Percentiles rank a stretch among this genome's conserved stretches.
Evolutionary conservation across 2,113 vertebrate genomes (phyloP).

Genomic region (Euleptes europaea): DNA sequence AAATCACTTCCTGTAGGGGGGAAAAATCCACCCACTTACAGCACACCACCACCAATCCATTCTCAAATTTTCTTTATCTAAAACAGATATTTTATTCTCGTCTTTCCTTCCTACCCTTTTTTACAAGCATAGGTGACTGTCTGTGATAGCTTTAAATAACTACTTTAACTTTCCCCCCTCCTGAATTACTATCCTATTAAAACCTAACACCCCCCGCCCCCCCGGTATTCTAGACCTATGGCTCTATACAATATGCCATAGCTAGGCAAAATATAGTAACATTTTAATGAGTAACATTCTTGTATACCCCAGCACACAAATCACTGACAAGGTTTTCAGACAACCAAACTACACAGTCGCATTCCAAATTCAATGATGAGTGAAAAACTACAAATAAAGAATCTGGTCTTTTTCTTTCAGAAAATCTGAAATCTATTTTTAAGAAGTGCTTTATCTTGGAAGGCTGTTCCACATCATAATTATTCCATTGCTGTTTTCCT

Average conservation of each 20-base stretch:
- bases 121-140: slow-evolving; percentile 60
- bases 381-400: slow-evolving; percentile 12
- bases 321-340: slow-evolving; percentile 26
- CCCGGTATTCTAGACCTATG: slow-evolving; percentile 38
- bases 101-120: slow-evolving; percentile 56
- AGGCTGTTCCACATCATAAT: slow-evolving; percentile 25
- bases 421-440: slow-evolving; percentile 53
- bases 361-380: not conserved
- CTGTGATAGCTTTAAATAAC: slow-evolving; percentile 47
- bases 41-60: slow-evolving; percentile 93
- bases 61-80: slow-evolving; percentile 85
- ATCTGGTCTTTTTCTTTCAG: slow-evolving; percentile 39
- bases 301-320: slow-evolving; percentile 20
- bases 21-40: slow-evolving; percentile 90
- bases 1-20: slow-evolving; percentile 98
- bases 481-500: slow-evolving; percentile 24
- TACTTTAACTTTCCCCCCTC: slow-evolving; percentile 50
- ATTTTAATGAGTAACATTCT: not conserved
- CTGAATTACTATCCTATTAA: slow-evolving; percentile 36
- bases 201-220: slow-evolving; percentile 31
- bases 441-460: slow-evolving; percentile 55
- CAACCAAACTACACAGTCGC: not conserved
- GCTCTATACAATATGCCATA: slow-evolving; percentile 39
- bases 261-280: slow-evolving; percentile 36
- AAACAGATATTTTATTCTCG: slow-evolving; percentile 74